These are phyloP conservation scores for Platyrinchus mystaceus DNA, from an alignment of 2,797 vertebrate species.

Conservation along the genomic window DNA sequence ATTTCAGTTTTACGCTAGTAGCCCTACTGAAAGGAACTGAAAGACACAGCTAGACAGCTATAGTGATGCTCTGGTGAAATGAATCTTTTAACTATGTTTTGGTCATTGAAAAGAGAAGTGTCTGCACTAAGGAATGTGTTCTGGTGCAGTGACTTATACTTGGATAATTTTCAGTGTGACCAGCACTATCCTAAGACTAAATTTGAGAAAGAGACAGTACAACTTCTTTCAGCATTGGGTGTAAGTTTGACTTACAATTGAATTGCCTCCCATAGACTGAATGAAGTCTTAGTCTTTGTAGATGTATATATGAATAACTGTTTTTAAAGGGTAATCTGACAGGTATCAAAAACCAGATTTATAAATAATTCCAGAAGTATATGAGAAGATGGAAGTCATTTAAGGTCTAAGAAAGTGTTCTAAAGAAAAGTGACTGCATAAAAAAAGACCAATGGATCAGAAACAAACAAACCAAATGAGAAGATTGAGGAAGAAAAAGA, in stretches of 20 bases:
- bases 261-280: not conserved
- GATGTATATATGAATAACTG: not conserved
- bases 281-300: not conserved
- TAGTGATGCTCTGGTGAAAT: not conserved
- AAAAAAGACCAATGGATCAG: not conserved
- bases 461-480: not conserved
- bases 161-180: not conserved
- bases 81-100: not conserved
- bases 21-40: not conserved
- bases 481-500: not conserved
- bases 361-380: not conserved
- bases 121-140: not conserved
- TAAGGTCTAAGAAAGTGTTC: not conserved
- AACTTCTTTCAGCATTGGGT: not conserved
- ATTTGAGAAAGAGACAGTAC: not conserved
- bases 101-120: not conserved
- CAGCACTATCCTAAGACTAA: not conserved
- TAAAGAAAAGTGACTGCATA: not conserved
- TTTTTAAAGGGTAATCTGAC: not conserved
- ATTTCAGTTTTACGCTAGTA: not conserved
- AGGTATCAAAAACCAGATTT: not conserved
- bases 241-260: not conserved
- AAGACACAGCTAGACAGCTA: not conserved
- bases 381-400: not conserved
- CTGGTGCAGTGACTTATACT: slow-evolving; percentile 18